These are phyloP conservation scores for Linnaemya vulpina DNA, from an alignment of 2,888 invertebrate genomes.

Conservation along the genomic window DNA sequence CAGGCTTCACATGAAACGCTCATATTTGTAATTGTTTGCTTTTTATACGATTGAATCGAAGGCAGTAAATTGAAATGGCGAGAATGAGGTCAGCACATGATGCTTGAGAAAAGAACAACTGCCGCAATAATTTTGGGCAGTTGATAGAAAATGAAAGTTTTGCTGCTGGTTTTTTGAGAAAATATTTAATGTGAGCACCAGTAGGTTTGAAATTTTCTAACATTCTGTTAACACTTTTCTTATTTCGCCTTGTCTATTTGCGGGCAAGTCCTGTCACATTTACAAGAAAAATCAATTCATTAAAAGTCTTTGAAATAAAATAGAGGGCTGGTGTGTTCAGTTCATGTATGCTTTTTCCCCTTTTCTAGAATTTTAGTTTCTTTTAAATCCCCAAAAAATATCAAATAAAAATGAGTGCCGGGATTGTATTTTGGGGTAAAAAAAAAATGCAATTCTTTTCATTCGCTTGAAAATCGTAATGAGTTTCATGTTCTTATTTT, in stretches of 20 bases:
- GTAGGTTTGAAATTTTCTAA: too few species aligned
- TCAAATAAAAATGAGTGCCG: not conserved
- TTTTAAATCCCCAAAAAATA: not conserved
- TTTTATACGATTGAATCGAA: not conserved
- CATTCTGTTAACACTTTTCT: too few species aligned
- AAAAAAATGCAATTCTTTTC: not conserved
- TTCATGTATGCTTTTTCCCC: not conserved
- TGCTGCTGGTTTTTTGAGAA: not conserved
- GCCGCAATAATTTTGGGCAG: not conserved
- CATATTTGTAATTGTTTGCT: not conserved
- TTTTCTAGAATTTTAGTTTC: not conserved
- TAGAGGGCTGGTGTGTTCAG: not conserved
- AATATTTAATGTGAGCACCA: not conserved
- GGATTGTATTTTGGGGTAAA: not conserved
- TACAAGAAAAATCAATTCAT: constrained; percentile 3
- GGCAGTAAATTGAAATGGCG: not conserved
- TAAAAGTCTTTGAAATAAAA: not conserved
- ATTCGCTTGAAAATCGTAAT: too few species aligned
- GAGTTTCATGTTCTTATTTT: too few species aligned
- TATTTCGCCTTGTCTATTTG: too few species aligned
- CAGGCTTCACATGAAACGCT: not conserved
- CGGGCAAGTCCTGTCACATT: not conserved
- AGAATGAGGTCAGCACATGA: not conserved
- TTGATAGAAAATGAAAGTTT: not conserved
- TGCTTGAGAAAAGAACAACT: not conserved